Base-by-base conservation (phyloP, 2,113 vertebrate species). In the Rhizomys pruinosus region DNA sequence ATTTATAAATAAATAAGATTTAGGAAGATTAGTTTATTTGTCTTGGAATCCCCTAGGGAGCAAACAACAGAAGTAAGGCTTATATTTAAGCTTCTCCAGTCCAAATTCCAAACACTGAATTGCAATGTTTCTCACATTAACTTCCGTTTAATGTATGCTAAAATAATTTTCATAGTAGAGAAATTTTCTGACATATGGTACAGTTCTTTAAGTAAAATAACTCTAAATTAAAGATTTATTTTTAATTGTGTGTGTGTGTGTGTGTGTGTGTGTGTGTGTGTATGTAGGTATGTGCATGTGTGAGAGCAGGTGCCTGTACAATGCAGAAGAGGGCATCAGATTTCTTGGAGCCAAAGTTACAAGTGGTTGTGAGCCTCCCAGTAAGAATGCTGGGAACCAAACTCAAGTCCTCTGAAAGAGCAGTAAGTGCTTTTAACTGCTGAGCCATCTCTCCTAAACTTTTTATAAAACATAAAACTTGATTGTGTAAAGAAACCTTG, bases 1-100 rank as follows among this genome's bases (percentile, higher is more conserved):
- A 55, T 89, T 95, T 91, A 44, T 19, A 91, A 64, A 34, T 84
- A 84, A 92, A 72, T 44, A 93, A 94, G 2, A 13, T 89, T 95
- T 77, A 73, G 7, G 87, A 81, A 87, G n/a, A 77, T 66, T 42
- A 39, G 9, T 16, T 96, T n/a, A 86, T 78, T 93, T 92, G 44
- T 89, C 19, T 77, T 87, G 47, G 39, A 27, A 63, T 90, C 37
- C 61, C 4, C 10, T 61, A 42, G 22, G 8, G 27, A 94, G 15
- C 42, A 79, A 80, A 59, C 3, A 74, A 25, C 39, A 91, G 42
- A 91, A 73, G 23, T 34, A 66, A 66, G 16, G 5, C 72, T 89
- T 59, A 55, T 7, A 71, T 22, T 84, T 72, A 81, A 37, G 5
- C 73, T 84, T 90, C 82, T 44, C 25, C 23, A 87, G 77, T 92